Percentiles rank a stretch among this genome's conserved stretches.
Conservation (phyloP, 2,888 invertebrate species). For the Shargacucullia verbasci region DNA sequence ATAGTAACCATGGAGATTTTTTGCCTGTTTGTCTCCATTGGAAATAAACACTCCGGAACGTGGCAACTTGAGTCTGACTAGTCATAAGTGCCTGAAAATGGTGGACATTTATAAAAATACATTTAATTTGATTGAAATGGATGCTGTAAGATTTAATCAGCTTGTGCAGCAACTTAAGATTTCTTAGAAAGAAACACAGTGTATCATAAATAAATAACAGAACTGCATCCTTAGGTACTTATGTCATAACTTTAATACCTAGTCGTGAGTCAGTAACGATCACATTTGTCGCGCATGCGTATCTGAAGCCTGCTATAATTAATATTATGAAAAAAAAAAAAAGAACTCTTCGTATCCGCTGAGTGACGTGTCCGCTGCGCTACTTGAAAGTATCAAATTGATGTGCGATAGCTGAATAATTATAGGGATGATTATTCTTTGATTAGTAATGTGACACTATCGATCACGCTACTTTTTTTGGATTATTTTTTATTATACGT, state of each 20-base stretch:
- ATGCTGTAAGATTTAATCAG: no score
- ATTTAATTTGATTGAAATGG: no score
- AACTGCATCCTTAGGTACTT: constrained; percentile 14
- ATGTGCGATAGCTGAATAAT: constrained; percentile 26
- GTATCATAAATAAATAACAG: constrained; percentile 4
- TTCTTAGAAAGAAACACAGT: neutral
- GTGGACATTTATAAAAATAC: no score
- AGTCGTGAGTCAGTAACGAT: constrained; percentile 41
- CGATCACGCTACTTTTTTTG: no score
- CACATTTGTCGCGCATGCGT: constrained; percentile 53
- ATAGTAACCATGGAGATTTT: no score
- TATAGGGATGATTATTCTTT: neutral
- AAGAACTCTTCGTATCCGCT: constrained; percentile 45
- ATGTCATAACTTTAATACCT: constrained; percentile 27
- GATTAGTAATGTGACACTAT: no score
- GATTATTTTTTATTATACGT: no score
- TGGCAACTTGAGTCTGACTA: no score
- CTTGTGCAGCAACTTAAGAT: no score
- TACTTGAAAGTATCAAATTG: constrained; percentile 33
- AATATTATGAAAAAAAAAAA: constrained; percentile 54
- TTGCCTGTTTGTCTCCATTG: no score
- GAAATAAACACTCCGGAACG: no score
- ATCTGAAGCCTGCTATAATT: constrained; percentile 48
- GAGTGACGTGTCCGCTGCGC: constrained; percentile 51
- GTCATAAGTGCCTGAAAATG: no score